phyloP scores from a whole-genome alignment of 2,113 vertebrate genomes.

The Gasterosteus aculeatus region DNA sequence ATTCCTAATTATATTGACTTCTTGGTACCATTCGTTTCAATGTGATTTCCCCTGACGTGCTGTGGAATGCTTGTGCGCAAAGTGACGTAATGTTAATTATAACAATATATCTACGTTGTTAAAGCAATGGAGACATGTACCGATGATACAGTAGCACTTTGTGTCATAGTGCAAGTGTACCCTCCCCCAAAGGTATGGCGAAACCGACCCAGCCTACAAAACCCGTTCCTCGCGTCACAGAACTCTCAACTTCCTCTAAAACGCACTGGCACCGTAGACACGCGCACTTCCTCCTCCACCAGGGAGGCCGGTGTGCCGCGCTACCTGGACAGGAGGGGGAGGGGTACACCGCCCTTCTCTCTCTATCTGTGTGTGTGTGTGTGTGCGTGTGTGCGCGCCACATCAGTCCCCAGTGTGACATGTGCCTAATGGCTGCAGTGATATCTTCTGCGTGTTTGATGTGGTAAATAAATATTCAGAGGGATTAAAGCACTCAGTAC shows the following conservation, averaged over 20 bases:
- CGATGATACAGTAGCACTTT: not conserved
- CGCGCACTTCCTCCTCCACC: not conserved
- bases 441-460: constrained; percentile 1
- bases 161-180: not conserved
- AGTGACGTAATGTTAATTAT: constrained; percentile 6
- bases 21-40: not conserved
- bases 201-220: not conserved
- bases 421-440: not conserved
- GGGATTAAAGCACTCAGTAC: not conserved
- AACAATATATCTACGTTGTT: not conserved
- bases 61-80: not conserved
- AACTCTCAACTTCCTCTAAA: constrained; percentile 18
- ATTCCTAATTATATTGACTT: not conserved
- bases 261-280: not conserved
- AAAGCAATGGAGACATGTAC: not conserved
- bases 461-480: constrained; percentile 16
- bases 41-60: constrained; percentile 12
- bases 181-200: too few species aligned
- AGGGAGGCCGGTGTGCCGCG: constrained; percentile 28
- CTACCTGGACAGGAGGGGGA: not conserved
- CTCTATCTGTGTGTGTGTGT: constrained; percentile 27
- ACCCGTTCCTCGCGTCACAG: constrained; percentile 13
- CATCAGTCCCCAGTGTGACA: not conserved
- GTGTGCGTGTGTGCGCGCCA: not conserved
- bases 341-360: constrained; percentile 23